Percentiles rank a stretch among this genome's conserved stretches.
Evolutionary conservation across 2,113 vertebrate species (phyloP).

Genomic region (Redunca redunca): DNA sequence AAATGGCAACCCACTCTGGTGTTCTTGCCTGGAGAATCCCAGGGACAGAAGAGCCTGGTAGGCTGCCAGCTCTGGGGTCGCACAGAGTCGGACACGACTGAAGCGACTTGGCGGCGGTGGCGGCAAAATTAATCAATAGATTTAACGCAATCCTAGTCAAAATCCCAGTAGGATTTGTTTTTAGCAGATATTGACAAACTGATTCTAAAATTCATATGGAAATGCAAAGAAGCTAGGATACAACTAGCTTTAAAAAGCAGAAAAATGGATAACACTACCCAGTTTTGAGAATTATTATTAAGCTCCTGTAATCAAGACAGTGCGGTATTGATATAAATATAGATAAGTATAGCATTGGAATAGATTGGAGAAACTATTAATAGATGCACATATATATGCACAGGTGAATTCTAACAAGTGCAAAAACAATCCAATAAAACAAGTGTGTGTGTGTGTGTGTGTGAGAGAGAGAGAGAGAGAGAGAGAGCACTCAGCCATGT

Average conservation of each 20-base stretch:
- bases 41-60: too few species aligned
- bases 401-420: neutral
- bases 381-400: neutral
- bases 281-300: conserved; percentile 20
- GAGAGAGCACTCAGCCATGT: neutral
- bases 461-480: too few species aligned
- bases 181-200: neutral
- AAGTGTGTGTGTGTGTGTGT: neutral
- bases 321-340: neutral
- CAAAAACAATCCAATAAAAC: neutral
- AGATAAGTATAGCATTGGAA: neutral
- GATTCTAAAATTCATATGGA: neutral
- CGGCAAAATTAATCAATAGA: neutral
- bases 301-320: neutral
- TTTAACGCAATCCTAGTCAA: neutral
- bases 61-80: too few species aligned
- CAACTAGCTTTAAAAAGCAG: conserved; percentile 4
- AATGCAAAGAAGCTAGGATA: neutral
- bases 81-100: too few species aligned
- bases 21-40: too few species aligned
- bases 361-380: neutral
- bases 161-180: neutral
- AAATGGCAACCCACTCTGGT: too few species aligned
- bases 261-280: neutral
- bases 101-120: too few species aligned